These are phyloP conservation scores for Eurytoma californica DNA, from an alignment of 2,888 invertebrate genomes.

Conservation along the genomic window DNA sequence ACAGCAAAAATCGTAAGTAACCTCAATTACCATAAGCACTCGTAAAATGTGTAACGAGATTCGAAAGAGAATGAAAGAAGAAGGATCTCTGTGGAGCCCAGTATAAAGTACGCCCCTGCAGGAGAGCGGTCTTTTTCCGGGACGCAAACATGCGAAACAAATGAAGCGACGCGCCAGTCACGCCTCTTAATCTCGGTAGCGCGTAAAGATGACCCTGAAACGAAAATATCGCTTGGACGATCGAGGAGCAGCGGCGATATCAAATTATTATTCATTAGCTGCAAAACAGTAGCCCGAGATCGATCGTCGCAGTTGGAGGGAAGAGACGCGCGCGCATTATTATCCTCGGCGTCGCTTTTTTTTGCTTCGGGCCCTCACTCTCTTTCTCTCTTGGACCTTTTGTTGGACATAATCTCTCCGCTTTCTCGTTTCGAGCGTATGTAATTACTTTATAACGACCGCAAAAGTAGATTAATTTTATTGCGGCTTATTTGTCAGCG, in stretches of 20 bases:
- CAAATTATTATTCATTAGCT: constrained; percentile 47
- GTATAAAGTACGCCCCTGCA: constrained; percentile 43
- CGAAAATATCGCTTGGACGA: constrained; percentile 11
- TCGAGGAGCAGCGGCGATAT: constrained; percentile 12
- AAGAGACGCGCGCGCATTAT: not conserved
- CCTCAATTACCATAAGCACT: constrained; percentile 47
- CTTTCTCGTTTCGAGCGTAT: constrained; percentile 29
- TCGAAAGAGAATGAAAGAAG: constrained; percentile 25
- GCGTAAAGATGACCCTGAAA: constrained; percentile 18
- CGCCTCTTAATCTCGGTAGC: constrained; percentile 39
- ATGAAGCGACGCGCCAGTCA: constrained; percentile 27
- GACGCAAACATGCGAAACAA: constrained; percentile 16
- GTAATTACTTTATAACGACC: constrained; percentile 51
- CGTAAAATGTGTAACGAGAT: constrained; percentile 49
- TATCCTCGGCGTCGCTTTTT: constrained; percentile 29
- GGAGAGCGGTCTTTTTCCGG: constrained; percentile 32
- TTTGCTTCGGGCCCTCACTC: not conserved
- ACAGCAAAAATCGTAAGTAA: constrained; percentile 40
- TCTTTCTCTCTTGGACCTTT: not conserved
- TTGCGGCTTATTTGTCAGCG: constrained; percentile 47
- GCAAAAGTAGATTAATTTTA: constrained; percentile 52
- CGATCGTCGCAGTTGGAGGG: constrained; percentile 19
- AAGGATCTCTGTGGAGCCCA: constrained; percentile 4
- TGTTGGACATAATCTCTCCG: constrained; percentile 8
- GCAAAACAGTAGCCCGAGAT: constrained; percentile 45